Conservation (phyloP, 2,797 vertebrate genomes). For the Peromyscus attwateri region DNA sequence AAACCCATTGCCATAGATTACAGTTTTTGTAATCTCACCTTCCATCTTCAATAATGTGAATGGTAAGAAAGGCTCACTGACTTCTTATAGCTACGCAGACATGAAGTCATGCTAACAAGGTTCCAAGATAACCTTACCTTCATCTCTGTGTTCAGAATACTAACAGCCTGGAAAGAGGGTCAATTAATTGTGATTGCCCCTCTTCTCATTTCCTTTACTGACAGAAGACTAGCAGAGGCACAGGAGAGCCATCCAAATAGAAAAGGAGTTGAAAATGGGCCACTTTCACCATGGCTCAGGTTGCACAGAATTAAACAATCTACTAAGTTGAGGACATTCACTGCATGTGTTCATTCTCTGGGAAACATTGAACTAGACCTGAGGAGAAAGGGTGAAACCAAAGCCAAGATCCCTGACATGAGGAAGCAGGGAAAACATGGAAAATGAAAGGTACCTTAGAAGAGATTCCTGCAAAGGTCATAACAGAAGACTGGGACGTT, state of each 20-base stretch:
- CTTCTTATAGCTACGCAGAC: no score
- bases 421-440: neutral
- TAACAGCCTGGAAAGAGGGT: neutral
- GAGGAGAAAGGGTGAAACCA: neutral
- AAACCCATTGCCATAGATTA: no score
- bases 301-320: neutral
- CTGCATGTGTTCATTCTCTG: neutral
- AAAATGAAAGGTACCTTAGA: neutral
- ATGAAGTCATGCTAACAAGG: neutral
- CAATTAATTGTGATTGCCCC: neutral
- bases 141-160: neutral
- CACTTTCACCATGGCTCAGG: neutral
- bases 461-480: neutral
- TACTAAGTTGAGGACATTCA: neutral
- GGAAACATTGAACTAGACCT: neutral
- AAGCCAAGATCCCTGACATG: neutral
- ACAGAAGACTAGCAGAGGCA: neutral
- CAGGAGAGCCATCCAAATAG: rapidly evolving
- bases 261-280: neutral
- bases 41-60: neutral
- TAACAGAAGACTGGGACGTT: neutral
- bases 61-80: neutral
- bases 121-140: neutral
- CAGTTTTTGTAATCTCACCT: neutral
- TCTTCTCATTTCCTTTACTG: neutral